Conservation (phyloP, 2,113 vertebrate species). For the Hypomesus transpacificus region DNA sequence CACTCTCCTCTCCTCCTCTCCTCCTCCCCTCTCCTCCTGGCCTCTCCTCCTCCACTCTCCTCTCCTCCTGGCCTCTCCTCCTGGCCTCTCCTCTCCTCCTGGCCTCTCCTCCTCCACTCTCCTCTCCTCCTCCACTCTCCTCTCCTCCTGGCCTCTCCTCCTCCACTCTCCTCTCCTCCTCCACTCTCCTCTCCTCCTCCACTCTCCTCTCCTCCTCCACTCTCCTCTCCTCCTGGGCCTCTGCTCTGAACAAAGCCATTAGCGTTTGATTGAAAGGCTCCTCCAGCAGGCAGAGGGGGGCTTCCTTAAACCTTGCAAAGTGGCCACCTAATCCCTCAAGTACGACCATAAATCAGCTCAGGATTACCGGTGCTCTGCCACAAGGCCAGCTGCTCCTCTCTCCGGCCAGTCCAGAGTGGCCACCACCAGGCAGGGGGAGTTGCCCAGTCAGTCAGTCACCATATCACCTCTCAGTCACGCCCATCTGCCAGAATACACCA, state of each 20-base stretch:
- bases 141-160: not conserved
- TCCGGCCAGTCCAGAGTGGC: not conserved
- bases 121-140: not conserved
- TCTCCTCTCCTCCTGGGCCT: not conserved
- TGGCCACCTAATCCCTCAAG: conserved; percentile 15
- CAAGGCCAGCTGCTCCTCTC: not conserved
- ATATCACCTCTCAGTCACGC: no score
- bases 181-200: not conserved
- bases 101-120: no score
- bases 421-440: not conserved
- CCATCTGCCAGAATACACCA: no score
- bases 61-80: no score
- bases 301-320: conserved; percentile 13
- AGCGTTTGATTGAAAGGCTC: conserved; percentile 10
- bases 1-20: not conserved
- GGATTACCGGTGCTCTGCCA: conserved; percentile 12
- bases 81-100: no score
- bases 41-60: not conserved
- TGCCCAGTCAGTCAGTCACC: not conserved
- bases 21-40: not conserved
- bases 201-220: not conserved
- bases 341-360: conserved; percentile 15
- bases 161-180: not conserved
- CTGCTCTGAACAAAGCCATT: not conserved
- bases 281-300: not conserved